phyloP scores from a whole-genome alignment of 2,113 vertebrate genomes.

The Zeus faber region DNA sequence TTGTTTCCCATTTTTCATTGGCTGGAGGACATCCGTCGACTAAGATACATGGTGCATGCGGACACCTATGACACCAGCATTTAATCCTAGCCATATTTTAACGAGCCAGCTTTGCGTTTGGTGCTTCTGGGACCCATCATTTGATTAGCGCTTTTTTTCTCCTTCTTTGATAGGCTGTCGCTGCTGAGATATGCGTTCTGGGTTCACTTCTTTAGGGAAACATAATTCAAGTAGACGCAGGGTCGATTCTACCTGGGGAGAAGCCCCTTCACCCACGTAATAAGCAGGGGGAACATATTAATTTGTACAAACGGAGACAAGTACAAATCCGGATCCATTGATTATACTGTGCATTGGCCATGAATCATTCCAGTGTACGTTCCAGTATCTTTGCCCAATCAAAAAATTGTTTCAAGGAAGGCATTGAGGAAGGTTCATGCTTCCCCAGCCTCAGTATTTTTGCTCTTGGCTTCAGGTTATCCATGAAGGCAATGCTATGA shows the following conservation, averaged over 20 bases:
- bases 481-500: no score
- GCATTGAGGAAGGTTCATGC: no score
- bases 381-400: no score
- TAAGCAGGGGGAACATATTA: neutral
- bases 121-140: constrained; percentile 7
- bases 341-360: no score
- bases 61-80: constrained; percentile 6
- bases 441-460: no score
- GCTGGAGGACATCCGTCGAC: neutral
- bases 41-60: constrained; percentile 1
- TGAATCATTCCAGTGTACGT: no score
- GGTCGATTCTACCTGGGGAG: constrained; percentile 1
- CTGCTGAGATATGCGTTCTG: constrained; percentile 14
- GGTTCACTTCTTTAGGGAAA: constrained; percentile 1
- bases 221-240: neutral
- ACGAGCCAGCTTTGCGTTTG: no score
- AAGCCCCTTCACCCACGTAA: neutral
- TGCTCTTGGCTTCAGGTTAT: no score
- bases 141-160: constrained; percentile 24
- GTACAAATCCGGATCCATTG: no score
- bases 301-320: neutral
- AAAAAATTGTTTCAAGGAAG: no score
- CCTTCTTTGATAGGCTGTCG: constrained; percentile 9
- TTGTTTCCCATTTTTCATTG: no score
- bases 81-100: constrained; percentile 6